A percentile compares a stretch with the other conserved stretches of the same genome.
These are phyloP conservation scores for Crotalus tigris DNA, from an alignment of 2,113 vertebrate genomes.

Conservation along the genomic window DNA sequence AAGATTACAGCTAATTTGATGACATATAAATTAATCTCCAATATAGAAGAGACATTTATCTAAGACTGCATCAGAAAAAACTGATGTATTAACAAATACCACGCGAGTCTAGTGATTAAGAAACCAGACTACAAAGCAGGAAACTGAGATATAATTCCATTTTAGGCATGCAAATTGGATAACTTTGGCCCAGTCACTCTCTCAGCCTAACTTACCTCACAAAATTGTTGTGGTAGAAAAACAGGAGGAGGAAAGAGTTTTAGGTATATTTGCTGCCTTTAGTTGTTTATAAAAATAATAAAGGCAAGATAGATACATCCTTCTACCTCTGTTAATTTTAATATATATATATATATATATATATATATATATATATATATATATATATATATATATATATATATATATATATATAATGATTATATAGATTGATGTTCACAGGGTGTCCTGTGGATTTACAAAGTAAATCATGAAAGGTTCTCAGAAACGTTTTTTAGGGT, in stretches of 20 bases:
- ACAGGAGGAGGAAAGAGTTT: neutral
- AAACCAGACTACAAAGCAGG: neutral
- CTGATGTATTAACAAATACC: neutral
- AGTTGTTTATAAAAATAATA: neutral
- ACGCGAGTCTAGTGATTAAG: neutral
- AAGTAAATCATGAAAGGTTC: no score
- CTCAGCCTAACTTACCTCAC: neutral
- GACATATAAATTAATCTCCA: neutral
- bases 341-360: neutral
- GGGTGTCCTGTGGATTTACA: neutral
- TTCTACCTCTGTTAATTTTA: neutral
- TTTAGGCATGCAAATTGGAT: neutral
- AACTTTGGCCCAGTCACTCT: neutral
- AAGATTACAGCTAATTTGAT: neutral
- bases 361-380: neutral
- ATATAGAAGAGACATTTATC: neutral
- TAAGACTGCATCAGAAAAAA: neutral
- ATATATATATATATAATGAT: neutral
- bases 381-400: neutral
- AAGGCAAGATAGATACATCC: neutral
- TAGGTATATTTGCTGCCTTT: neutral
- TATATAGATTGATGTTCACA: neutral
- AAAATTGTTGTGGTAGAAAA: neutral
- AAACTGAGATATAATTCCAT: neutral
- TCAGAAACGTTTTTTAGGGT: neutral